A percentile compares a stretch with the other conserved stretches of the same genome.
phyloP scores from a whole-genome alignment of 2,888 invertebrate genomes.

The Calliopum simillimum region DNA sequence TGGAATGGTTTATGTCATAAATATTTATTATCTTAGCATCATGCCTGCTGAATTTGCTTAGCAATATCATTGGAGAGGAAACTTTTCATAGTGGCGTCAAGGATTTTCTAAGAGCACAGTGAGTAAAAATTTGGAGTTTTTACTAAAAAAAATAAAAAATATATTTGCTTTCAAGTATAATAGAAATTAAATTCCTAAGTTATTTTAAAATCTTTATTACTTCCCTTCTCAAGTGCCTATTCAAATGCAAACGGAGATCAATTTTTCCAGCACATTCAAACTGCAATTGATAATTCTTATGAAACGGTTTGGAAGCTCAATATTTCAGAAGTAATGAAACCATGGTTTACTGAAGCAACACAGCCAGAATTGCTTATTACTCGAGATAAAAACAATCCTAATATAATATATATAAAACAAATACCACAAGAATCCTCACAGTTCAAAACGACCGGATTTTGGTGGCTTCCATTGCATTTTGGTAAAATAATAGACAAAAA shows the following conservation, averaged over 20 bases:
- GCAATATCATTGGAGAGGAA: constrained; percentile 61
- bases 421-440: constrained; percentile 70
- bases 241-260: too few relatives aligned
- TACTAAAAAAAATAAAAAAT: too few relatives aligned
- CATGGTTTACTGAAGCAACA: constrained; percentile 74
- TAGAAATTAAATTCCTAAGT: too few relatives aligned
- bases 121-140: too few relatives aligned
- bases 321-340: constrained; percentile 70
- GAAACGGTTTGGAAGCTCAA: too few relatives aligned
- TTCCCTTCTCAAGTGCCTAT: too few relatives aligned
- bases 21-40: constrained; percentile 51
- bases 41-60: constrained; percentile 63
- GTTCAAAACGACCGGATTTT: constrained; percentile 51
- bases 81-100: constrained; percentile 58
- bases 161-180: too few relatives aligned
- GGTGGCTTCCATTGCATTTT: constrained; percentile 65
- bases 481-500: constrained; percentile 53
- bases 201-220: too few relatives aligned
- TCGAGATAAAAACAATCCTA: constrained; percentile 67
- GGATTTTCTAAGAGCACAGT: constrained; percentile 59
- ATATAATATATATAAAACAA: constrained; percentile 53
- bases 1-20: too few relatives aligned
- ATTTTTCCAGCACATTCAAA: too few relatives aligned
- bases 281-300: too few relatives aligned
- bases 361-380: constrained; percentile 71